Base-by-base conservation (phyloP, 2,888 invertebrate genomes). In the Lacanobia oleracea region DNA sequence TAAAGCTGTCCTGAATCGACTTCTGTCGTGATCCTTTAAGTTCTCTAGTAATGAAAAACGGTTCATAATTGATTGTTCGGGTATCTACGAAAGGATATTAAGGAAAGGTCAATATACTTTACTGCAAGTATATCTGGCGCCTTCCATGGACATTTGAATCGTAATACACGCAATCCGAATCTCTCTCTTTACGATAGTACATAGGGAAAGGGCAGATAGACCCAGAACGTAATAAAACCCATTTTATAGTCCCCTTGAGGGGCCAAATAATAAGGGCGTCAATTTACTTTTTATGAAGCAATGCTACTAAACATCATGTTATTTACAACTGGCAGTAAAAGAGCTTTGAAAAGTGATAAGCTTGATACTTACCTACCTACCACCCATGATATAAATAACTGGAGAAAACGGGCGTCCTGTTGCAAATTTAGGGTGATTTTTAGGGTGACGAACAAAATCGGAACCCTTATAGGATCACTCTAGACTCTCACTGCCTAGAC, bases 231-330 rank as follows among this genome's bases (percentile, higher is more conserved):
- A 80, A 80, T 82, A 83, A 82, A 80, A 74, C 57, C 16, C 51
- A 57, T 82, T 80, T 82, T 83, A 82, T 77, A 56, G 65, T 56
- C 68, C 51, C 50, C 66, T 71, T 48, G 53, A 73, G 77, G 60
- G 45, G 40, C 27, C 50, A 67, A 68, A 82, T 83, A 82, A 82
- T 80, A 81, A 80, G 83, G 74, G 77, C 61, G 62, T 82, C 83
- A 64, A 77, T 74, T 82, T 77, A 45, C 74, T 33, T 81, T 82
- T 83, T 83, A 81, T 67, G 74, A 69, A 66, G 56, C 71, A 67
- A 72, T 69, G 69, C 64, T 83, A 82, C 68, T 72, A 72, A 80
- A 82, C 64, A 51, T 78, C 59, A 59, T 45, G 79, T 40, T 69
- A 65, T 72, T 67, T 54, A 56, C 27, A 72, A 57, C 48, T 43